Evolutionary conservation across 2,888 invertebrate genomes (phyloP).

Genomic region (Drosophila melanocephala): DNA sequence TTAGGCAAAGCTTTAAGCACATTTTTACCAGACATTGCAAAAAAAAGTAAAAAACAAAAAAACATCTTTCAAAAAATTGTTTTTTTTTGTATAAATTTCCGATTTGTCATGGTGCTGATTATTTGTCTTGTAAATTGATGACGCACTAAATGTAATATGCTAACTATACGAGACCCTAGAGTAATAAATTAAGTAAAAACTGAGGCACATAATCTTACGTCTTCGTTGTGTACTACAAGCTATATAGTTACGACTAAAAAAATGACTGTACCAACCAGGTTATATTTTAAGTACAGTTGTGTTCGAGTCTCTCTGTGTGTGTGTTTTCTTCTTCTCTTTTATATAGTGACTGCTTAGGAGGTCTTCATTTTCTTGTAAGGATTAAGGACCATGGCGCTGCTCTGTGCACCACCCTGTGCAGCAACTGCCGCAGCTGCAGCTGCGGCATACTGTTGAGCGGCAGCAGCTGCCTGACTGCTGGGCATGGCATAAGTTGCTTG

Average conservation of each 20-base stretch:
- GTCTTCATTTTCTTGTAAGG: conserved; percentile 97
- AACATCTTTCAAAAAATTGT: background rate
- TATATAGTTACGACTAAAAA: conserved; percentile 30
- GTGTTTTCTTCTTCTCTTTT: background rate
- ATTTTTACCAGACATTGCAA: conserved; percentile 3
- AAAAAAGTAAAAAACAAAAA: background rate
- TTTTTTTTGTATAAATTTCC: background rate
- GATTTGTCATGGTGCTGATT: conserved; percentile 40
- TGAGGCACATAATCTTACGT: conserved; percentile 76
- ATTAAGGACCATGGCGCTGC: conserved; percentile 88
- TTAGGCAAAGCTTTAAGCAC: conserved; percentile 17
- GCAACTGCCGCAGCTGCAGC: conserved; percentile 77
- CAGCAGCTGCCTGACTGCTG: conserved; percentile 74
- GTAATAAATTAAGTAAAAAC: conserved; percentile 61
- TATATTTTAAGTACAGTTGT: conserved; percentile 64
- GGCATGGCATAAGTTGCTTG: conserved; percentile 82
- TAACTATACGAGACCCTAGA: conserved; percentile 43
- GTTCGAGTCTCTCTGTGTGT: conserved; percentile 26
- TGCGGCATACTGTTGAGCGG: conserved; percentile 71
- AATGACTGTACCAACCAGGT: conserved; percentile 41
- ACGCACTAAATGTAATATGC: conserved; percentile 33
- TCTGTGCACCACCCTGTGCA: conserved; percentile 61
- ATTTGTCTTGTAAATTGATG: conserved; percentile 3
- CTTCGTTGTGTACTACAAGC: conserved; percentile 54
- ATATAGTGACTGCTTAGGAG: conserved; percentile 83